These are phyloP conservation scores for Drosophila ogumai DNA, from an alignment of 1,140 invertebrate species.

Conservation along the genomic window DNA sequence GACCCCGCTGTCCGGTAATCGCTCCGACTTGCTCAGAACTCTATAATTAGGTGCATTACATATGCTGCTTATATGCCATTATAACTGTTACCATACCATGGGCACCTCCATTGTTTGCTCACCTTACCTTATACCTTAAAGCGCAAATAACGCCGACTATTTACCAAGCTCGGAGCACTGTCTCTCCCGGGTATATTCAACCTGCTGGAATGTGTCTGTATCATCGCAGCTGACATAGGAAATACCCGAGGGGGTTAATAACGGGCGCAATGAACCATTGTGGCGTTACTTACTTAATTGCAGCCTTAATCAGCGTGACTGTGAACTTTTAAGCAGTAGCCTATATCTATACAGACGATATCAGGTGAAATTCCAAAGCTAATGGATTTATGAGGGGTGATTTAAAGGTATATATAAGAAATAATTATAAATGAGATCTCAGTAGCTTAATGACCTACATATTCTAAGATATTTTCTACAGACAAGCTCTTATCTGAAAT, in stretches of 20 bases:
- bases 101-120: slow-evolving; percentile 42
- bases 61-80: slow-evolving; percentile 21
- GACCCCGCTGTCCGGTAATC: slow-evolving; percentile 7
- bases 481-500: not conserved
- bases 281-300: slow-evolving; percentile 26
- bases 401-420: not conserved
- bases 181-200: slow-evolving; percentile 47
- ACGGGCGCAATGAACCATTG: slow-evolving; percentile 20
- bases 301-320: slow-evolving; percentile 54
- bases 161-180: slow-evolving; percentile 18
- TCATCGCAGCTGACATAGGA: slow-evolving; percentile 43
- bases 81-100: slow-evolving; percentile 3
- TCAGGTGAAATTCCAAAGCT: slow-evolving; percentile 52
- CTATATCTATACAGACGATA: slow-evolving; percentile 19
- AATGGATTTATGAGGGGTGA: slow-evolving; percentile 49
- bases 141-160: slow-evolving; percentile 60
- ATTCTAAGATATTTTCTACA: not conserved
- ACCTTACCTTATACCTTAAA: slow-evolving; percentile 12
- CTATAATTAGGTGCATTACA: slow-evolving; percentile 49
- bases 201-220: slow-evolving; percentile 32
- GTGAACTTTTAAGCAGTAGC: slow-evolving; percentile 22
- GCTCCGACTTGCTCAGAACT: slow-evolving; percentile 26
- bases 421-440: not conserved
- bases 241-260: slow-evolving; percentile 39
- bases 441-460: not conserved